Evolutionary conservation across 2,888 invertebrate species (phyloP).

Genomic region (Cordilura impudica): DNA sequence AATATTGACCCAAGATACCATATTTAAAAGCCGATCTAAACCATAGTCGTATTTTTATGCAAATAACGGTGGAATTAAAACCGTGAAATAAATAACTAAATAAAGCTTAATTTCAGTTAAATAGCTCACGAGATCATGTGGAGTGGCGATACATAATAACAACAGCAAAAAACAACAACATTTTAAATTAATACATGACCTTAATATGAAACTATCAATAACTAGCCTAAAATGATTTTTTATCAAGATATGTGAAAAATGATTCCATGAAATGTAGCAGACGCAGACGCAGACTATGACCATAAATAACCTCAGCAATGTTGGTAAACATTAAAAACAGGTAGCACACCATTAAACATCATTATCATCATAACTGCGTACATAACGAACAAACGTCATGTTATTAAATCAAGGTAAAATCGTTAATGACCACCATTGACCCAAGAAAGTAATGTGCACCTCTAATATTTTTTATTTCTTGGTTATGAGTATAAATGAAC

Average conservation of each 20-base stretch:
- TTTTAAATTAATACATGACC: conserved; percentile 47
- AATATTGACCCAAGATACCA: no score
- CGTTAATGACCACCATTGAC: conserved; percentile 3
- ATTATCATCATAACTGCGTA: conserved; percentile 22
- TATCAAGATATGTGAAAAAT: conserved; percentile 30
- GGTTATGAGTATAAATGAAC: background rate
- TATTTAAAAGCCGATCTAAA: no score
- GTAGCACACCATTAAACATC: conserved; percentile 45
- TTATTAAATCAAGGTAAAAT: conserved; percentile 11
- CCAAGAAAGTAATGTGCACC: conserved; percentile 27
- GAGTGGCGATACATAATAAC: background rate
- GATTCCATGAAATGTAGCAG: conserved; percentile 19
- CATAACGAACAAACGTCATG: conserved; percentile 19
- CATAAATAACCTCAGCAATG: conserved; percentile 29
- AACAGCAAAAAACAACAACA: conserved; percentile 6
- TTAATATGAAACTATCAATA: conserved; percentile 50
- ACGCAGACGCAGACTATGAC: background rate
- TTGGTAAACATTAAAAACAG: conserved; percentile 46
- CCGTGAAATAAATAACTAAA: conserved; percentile 2
- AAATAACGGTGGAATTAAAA: background rate
- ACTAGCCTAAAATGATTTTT: conserved; percentile 36
- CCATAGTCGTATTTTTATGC: no score
- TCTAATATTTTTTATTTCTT: background rate
- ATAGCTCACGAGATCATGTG: conserved; percentile 2
- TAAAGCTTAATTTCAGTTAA: conserved; percentile 18